These are phyloP conservation scores for Lasioglossum lativentre DNA, from an alignment of 2,888 invertebrate species.

Conservation along the genomic window DNA sequence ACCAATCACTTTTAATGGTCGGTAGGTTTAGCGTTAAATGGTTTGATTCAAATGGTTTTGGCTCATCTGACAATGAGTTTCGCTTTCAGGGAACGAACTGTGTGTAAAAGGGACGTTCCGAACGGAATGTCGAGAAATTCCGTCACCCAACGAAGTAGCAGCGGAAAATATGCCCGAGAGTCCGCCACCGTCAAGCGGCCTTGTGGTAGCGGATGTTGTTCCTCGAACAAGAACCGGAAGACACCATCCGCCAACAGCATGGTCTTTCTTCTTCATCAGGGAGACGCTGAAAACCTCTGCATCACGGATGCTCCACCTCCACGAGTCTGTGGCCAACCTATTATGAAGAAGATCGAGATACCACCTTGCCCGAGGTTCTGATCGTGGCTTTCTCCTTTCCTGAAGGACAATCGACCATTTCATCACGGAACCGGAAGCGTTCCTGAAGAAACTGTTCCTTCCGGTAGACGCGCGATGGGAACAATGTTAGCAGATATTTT, in stretches of 20 bases:
- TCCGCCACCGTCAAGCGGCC: slow-evolving; percentile 35
- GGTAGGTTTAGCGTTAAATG: not conserved
- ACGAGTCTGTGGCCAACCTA: slow-evolving; percentile 47
- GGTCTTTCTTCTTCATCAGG: slow-evolving; percentile 70
- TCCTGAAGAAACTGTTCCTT: not conserved
- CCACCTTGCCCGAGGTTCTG: slow-evolving; percentile 60
- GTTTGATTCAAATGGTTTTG: not conserved
- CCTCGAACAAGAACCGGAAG: slow-evolving; percentile 48
- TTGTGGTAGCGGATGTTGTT: slow-evolving; percentile 56
- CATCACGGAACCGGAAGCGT: not conserved
- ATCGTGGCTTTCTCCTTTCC: not conserved
- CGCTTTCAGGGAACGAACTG: slow-evolving; percentile 43
- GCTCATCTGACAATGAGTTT: not conserved
- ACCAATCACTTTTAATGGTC: not conserved
- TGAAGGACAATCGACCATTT: not conserved
- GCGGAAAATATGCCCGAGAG: slow-evolving; percentile 29
- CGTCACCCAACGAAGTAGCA: slow-evolving; percentile 26
- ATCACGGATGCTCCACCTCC: slow-evolving; percentile 26
- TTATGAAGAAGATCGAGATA: slow-evolving; percentile 61
- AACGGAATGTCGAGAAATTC: slow-evolving; percentile 6
- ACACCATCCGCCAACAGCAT: slow-evolving; percentile 48
- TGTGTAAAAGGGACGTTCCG: slow-evolving; percentile 33
- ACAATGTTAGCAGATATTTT: not conserved
- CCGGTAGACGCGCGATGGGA: not conserved
- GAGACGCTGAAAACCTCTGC: slow-evolving; percentile 63